Conservation (phyloP, 30 jellyfish, hydroid and myxozoan species). For the Aurelia aurita complex sp. Pacific region DNA sequence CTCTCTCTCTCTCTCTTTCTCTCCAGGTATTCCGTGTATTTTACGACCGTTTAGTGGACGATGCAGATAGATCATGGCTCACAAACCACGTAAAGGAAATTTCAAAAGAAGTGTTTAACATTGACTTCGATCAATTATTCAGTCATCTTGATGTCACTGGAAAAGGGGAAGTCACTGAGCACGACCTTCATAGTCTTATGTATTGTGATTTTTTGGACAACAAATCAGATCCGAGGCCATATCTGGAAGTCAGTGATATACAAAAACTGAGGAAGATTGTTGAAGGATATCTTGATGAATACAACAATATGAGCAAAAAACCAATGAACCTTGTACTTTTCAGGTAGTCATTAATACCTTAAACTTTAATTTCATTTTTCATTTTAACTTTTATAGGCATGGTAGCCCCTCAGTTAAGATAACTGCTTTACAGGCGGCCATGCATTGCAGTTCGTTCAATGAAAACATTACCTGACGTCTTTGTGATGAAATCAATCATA, state of each 20-base stretch:
- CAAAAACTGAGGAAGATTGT: conserved; percentile 83
- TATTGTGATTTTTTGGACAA: conserved; percentile 96
- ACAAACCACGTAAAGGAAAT: conserved; percentile 79
- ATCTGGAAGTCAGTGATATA: conserved; percentile 86
- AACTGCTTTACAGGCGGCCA: no score
- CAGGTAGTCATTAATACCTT: conserved; percentile 46
- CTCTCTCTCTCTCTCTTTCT: neutral
- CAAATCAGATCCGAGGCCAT: conserved; percentile 93
- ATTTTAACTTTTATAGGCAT: neutral
- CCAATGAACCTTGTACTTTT: conserved; percentile 98
- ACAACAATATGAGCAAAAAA: conserved; percentile 95
- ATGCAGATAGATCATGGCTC: conserved; percentile 92
- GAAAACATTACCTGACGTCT: no score
- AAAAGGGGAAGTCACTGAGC: conserved; percentile 73
- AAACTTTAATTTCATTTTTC: neutral
- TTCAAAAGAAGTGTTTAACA: conserved; percentile 46
- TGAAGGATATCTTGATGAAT: conserved; percentile 92
- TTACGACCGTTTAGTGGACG: conserved; percentile 97
- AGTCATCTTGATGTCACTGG: conserved; percentile 76
- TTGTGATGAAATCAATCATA: no score
- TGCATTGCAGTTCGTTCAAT: no score
- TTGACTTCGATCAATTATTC: conserved; percentile 80
- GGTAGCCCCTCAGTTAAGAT: no score
- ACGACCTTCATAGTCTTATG: conserved; percentile 91
- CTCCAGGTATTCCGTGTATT: conserved; percentile 92